Evolutionary conservation across 1,140 invertebrate genomes (phyloP).

Genomic region (Medauroidea extradentata): DNA sequence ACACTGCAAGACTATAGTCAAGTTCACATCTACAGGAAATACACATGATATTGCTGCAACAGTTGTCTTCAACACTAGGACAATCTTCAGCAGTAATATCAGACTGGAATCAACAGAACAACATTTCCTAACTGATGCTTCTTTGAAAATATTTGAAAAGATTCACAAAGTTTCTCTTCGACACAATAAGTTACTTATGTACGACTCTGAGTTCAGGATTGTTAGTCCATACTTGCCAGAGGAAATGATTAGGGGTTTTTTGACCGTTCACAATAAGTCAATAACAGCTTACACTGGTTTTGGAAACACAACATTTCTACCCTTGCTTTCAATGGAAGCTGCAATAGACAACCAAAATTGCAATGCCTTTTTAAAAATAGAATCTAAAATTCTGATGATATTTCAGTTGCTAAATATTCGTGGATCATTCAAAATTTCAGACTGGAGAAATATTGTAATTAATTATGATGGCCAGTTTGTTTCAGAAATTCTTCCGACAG

Average conservation of each 20-base stretch:
- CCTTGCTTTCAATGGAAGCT: neutral
- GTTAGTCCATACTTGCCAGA: slow-evolving; percentile 4
- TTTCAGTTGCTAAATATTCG: neutral
- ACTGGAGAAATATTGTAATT: neutral
- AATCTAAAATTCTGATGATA: slow-evolving; percentile 1
- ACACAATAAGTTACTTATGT: neutral
- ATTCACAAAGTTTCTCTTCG: neutral
- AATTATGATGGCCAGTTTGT: neutral
- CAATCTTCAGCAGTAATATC: too few species aligned
- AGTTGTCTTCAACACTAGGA: too few species aligned
- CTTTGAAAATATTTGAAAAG: too few species aligned
- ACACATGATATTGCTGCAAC: too few species aligned
- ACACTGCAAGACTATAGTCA: too few species aligned
- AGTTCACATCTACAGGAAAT: too few species aligned
- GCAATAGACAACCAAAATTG: neutral
- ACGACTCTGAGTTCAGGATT: neutral
- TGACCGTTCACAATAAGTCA: slow-evolving; percentile 1
- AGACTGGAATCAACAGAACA: too few species aligned
- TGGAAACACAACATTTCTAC: neutral
- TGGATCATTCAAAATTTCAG: neutral
- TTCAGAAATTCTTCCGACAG: neutral
- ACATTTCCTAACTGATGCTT: too few species aligned
- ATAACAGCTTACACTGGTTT: neutral
- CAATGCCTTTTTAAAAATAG: neutral
- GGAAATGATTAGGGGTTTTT: neutral